Base-by-base conservation (phyloP, 2,113 vertebrate genomes). In the Nerophis ophidion region DNA sequence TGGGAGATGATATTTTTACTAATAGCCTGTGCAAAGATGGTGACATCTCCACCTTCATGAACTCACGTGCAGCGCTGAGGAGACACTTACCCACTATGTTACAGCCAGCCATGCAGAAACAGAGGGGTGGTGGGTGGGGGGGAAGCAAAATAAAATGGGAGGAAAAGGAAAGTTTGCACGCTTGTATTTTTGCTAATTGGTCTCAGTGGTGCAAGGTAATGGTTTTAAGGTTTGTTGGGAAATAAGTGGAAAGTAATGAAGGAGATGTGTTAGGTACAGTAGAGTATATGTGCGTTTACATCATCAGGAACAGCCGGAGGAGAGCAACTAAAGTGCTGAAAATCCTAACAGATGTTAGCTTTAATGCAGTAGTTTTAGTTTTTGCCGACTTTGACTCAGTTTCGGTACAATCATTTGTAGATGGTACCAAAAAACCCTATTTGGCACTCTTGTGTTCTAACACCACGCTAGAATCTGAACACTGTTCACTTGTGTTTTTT, bases 201-300 rank as follows among this genome's bases (percentile, higher is more conserved):
- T 81, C 80, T 81, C 77, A 44, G 48, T 47, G 66, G 81, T 67
- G 70, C 72, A 40, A 44, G 67, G 71, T 81, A 84, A 86, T 81
- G 60, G 68, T 83, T 85, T 80, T 75, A 75, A 50, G 62, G 84
- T 82, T 79, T 74, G 48, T 57, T 66, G 63, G 62, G 75, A 70
- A 82, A 68, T 62, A 73, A 79, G 60, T 61, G 53, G 60, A 44
- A 81, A 26, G 26, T 62, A 74, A 47, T 64, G 60, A 62, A 54
- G 46, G 9, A 52, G 45, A 52, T 63, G 58, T 46, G 60, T 45
- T 26, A 26, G 3, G 1, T 26, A 26, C 26, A 26, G 26, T 26
- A 26, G 26, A 26, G 26, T 26, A 26, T 26, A 26, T 26, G 26
- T 26, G 26, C 26, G 26, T 26, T 26, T 26, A 26, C 26, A 26